Conservation (phyloP, 2,797 vertebrate species). For the Ceryle rudis region DNA sequence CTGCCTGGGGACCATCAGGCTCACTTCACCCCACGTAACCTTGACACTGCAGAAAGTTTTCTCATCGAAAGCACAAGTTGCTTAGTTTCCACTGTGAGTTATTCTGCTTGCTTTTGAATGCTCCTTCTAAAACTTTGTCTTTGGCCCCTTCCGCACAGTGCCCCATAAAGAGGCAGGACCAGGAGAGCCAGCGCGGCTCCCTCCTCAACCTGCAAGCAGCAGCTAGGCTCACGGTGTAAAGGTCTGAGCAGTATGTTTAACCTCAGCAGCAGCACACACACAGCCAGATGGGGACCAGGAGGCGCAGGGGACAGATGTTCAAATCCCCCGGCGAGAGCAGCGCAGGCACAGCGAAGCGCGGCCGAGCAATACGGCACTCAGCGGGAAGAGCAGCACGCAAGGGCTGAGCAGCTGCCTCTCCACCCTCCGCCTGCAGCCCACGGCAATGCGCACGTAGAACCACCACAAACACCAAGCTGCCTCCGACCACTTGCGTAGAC, state of each 20-base stretch:
- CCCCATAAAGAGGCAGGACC: not conserved
- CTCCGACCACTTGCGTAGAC: not conserved
- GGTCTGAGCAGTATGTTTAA: not conserved
- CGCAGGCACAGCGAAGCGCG: not conserved
- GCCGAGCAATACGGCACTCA: not conserved
- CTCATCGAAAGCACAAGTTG: not conserved
- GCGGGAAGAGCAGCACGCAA: not conserved
- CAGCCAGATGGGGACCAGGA: constrained; percentile 51
- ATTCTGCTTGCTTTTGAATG: not conserved
- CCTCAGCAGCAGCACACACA: not conserved
- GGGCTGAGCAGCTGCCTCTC: constrained; percentile 20
- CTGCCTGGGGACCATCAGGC: not conserved
- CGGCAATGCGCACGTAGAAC: fast-evolving
- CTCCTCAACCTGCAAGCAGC: not conserved
- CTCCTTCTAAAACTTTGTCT: not conserved
- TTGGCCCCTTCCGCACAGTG: not conserved
- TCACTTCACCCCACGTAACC: not conserved
- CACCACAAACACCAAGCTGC: not conserved
- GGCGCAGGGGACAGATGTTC: constrained; percentile 45
- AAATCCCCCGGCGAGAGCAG: not conserved
- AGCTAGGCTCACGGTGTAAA: not conserved
- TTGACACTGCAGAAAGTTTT: not conserved
- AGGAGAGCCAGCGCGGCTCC: not conserved
- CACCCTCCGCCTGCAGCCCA: not conserved
- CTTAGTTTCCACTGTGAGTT: not conserved